Base-by-base conservation (phyloP, 2,888 invertebrate genomes). In the Phortica okadai region DNA sequence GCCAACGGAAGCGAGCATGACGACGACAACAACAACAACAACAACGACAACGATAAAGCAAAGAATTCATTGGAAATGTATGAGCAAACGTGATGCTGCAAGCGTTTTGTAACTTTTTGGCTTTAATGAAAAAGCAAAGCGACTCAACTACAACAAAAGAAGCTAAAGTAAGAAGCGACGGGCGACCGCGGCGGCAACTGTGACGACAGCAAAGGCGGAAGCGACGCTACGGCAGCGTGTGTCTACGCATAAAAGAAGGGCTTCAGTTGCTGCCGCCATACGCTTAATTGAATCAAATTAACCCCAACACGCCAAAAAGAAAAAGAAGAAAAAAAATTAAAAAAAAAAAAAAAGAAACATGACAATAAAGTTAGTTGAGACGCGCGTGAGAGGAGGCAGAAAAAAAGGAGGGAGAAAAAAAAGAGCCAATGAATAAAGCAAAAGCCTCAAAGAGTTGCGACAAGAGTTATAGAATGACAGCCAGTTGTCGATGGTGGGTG, bases 271-370 rank as follows among this genome's bases (percentile, higher is more conserved):
- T 79, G 77, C 78, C 78, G 76, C 74, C 76, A 33, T 21, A 44
- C 62, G 72, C 58, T 44, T 87, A 86, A 86, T 86, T 86, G 85
- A 86, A 86, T 87, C 81, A 80, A 85, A 87, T 86, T 87, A 87
- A 85, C 84, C 87, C 81, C 81, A 77, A 75, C 79, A 82, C 78
- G 81, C 79, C 80, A 76, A 82, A 42, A 25, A 58, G 54, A 33
- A 8, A 50, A n/a, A 25, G 54, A 58, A n/a, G 16, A n/a, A 14
- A 44, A 50, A 64, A 44, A 41, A 10, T 50, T 42, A 58, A 62
- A 5, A 21, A 59, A 59, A 59, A 59, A 45, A 7, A 41, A 25
- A 54, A 54, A 25, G 14, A 33, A 72, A 56, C 56, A 50, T 14
- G 50, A 50, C 50, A 50, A 50, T 50, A 14, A 50, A 50, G 45